Conservation (phyloP, 2,113 vertebrate genomes). For the Austrofundulus limnaeus region DNA sequence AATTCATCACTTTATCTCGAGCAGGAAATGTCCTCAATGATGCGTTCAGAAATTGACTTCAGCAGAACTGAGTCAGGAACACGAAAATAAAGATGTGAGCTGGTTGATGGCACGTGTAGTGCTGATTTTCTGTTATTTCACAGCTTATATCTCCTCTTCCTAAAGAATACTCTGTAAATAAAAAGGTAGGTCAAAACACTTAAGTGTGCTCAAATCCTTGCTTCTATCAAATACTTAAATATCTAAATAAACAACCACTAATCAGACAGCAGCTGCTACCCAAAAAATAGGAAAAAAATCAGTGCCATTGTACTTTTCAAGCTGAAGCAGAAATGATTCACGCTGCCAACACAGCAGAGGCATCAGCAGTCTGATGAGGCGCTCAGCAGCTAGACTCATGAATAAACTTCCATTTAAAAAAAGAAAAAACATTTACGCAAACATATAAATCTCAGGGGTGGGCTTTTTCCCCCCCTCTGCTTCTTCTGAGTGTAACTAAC, state of each 20-base stretch:
- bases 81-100: too few relatives aligned
- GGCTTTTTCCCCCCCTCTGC: background rate
- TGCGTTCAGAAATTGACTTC: too few relatives aligned
- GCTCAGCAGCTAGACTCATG: constrained; percentile 12
- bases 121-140: background rate
- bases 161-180: too few relatives aligned
- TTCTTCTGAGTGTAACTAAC: constrained; percentile 24
- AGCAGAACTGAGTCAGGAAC: too few relatives aligned
- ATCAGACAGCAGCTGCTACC: constrained; percentile 20
- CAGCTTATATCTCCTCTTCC: background rate
- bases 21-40: background rate
- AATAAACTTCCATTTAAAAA: constrained; percentile 6
- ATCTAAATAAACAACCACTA: background rate
- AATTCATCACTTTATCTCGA: background rate
- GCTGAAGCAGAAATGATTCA: constrained; percentile 55
- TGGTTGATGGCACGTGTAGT: too few relatives aligned
- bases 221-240: background rate
- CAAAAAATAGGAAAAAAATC: background rate
- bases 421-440: background rate
- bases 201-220: background rate
- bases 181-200: constrained; percentile 12
- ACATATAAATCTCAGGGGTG: constrained; percentile 6
- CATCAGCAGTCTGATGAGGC: constrained; percentile 35
- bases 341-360: constrained; percentile 37
- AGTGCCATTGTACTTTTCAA: constrained; percentile 26